phyloP scores from a whole-genome alignment of 2,113 vertebrate genomes.

The Mormoops blainvillei region DNA sequence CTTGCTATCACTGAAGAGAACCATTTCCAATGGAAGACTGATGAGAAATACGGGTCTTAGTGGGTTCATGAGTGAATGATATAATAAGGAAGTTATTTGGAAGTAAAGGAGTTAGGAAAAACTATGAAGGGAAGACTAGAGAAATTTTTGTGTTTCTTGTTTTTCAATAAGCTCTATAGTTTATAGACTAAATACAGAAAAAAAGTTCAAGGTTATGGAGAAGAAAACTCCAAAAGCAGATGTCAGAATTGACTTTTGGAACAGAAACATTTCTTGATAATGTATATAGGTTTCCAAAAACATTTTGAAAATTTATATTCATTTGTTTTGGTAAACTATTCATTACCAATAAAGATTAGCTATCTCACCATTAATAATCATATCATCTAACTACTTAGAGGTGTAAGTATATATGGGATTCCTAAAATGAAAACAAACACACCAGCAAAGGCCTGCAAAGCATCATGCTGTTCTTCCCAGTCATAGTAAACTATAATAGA shows the following conservation, averaged over 20 bases:
- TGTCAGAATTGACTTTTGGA: constrained; percentile 1
- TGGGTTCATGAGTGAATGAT: background rate
- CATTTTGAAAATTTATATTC: background rate
- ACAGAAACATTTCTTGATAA: background rate
- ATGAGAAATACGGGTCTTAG: background rate
- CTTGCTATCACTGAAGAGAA: background rate
- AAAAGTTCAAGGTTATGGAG: background rate
- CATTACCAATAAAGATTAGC: background rate
- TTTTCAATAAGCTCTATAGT: background rate
- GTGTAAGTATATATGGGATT: background rate
- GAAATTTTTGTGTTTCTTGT: background rate
- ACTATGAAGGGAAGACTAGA: background rate
- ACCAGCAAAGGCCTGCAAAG: background rate
- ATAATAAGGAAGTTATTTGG: background rate
- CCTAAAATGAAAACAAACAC: constrained; percentile 1
- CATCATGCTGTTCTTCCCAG: background rate
- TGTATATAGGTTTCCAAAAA: background rate
- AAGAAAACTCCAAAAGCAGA: background rate
- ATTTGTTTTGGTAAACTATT: background rate
- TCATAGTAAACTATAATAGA: background rate
- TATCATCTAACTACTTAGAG: background rate
- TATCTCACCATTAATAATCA: background rate
- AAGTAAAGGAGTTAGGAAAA: background rate
- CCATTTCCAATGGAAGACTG: background rate
- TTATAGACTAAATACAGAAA: background rate